phyloP scores from a whole-genome alignment of 2,797 vertebrate genomes.

The Gastrophryne carolinensis region DNA sequence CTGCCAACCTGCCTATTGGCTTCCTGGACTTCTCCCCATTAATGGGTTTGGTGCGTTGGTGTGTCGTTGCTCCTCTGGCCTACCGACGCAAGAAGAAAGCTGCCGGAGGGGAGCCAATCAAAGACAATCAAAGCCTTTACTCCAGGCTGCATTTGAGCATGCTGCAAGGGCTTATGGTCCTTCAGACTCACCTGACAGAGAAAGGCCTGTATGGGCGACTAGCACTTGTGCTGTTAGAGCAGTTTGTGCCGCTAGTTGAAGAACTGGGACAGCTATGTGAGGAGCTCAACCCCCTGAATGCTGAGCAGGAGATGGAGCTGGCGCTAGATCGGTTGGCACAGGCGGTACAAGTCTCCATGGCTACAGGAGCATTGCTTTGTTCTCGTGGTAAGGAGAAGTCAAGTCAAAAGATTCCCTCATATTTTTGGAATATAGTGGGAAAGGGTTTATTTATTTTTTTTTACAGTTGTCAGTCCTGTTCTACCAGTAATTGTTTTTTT shows the following conservation, averaged over 20 bases:
- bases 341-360: conserved; percentile 92
- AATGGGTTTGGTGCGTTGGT: conserved; percentile 90
- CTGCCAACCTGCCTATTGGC: conserved; percentile 82
- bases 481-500: too few relatives aligned
- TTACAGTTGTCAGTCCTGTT: too few relatives aligned
- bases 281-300: conserved; percentile 78
- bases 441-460: too few relatives aligned
- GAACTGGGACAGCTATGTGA: conserved; percentile 84
- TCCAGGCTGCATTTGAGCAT: conserved; percentile 91
- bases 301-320: conserved; percentile 83
- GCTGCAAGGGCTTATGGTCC: conserved; percentile 86
- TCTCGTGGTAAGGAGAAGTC: conserved; percentile 89
- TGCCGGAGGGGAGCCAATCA: conserved; percentile 65
- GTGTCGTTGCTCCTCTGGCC: conserved; percentile 87
- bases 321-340: conserved; percentile 90
- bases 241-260: conserved; percentile 83
- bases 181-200: conserved; percentile 87
- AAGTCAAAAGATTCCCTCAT: too few relatives aligned
- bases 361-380: conserved; percentile 88
- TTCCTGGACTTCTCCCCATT: conserved; percentile 90
- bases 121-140: conserved; percentile 75
- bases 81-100: conserved; percentile 77
- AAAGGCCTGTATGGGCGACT: conserved; percentile 90
- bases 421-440: too few relatives aligned
- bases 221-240: conserved; percentile 85